These are phyloP conservation scores for Cisticola juncidis DNA, from an alignment of 2,113 vertebrate species.

Conservation along the genomic window DNA sequence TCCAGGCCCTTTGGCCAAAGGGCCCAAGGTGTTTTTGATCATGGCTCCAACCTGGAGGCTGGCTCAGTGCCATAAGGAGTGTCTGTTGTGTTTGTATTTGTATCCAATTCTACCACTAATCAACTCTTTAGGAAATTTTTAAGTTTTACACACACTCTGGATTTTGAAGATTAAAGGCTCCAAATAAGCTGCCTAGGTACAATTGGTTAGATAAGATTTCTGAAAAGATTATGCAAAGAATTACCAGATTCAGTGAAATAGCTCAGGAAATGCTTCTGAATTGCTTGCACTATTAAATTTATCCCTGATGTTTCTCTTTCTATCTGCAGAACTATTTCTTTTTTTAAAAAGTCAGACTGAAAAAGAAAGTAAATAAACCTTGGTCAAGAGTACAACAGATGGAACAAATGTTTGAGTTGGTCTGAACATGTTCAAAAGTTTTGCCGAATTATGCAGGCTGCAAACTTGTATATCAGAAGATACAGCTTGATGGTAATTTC, in stretches of 20 bases:
- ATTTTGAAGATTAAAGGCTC: slow-evolving; percentile 46
- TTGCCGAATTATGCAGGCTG: background rate
- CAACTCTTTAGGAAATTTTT: background rate
- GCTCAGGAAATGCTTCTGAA: slow-evolving; percentile 17
- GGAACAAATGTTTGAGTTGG: background rate
- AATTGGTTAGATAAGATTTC: slow-evolving; percentile 37
- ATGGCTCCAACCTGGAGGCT: background rate
- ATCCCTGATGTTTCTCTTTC: background rate
- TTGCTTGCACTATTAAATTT: background rate
- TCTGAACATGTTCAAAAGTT: background rate
- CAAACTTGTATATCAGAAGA: background rate
- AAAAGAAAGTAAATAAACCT: slow-evolving; percentile 7
- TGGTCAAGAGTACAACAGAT: background rate
- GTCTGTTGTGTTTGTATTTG: background rate
- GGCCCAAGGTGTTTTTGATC: background rate
- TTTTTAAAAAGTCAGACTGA: background rate
- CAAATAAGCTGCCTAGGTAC: slow-evolving; percentile 9
- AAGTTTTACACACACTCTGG: background rate
- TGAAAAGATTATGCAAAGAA: slow-evolving; percentile 26
- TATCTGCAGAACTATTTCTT: background rate
- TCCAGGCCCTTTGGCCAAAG: background rate
- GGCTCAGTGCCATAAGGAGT: background rate
- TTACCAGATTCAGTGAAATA: background rate
- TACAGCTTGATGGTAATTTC: background rate
- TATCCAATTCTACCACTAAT: background rate